Evolutionary conservation across 2,888 invertebrate genomes (phyloP), one percentile per base, ranked within the genome.

Genomic region (Apoda limacodes): DNA sequence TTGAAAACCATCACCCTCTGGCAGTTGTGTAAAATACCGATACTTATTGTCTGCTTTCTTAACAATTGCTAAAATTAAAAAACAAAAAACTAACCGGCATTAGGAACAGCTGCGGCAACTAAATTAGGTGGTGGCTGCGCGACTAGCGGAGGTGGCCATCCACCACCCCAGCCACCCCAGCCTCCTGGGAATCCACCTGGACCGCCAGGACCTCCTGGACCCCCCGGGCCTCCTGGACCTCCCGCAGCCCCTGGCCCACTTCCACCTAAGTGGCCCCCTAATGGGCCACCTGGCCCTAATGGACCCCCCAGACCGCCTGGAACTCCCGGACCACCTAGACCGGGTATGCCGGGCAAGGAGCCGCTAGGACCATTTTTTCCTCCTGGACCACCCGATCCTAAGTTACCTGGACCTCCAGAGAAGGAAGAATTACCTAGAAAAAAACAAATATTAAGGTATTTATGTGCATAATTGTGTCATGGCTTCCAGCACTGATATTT

Each of bases 121-220:
- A 56, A 26, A 6, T 46, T 46, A 1, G 47, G 82, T 48, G 40
- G 82, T 42, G 61, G 82, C 60, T 46, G 68, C 2, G 53, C 60
- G 6, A 59, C 60, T 1, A 62, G 46, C 7, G 69, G 72, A 2
- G 72, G 70, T 2, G 68, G 69, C 43, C 55, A 54, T 12, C 49
- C 49, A 68, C 71, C 70, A 21, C 55, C 49, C 69, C 71, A 71
- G 21, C 55, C 56, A 1, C 59, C 56, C 67, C 71, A 67, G 1
- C 46, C 52, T 2, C 43, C 48, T 13, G 25, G 29, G 30, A 17
- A 22, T 4, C 21, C 32, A 22, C 22, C 40, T 42, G 45, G 25
- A 10, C 37, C 37, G 4, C 44, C 46, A 4, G 53, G 52, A 26
- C 44, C 51, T 7, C 44, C 23, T 9, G 36, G 37, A 14, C 35